Base-by-base conservation (phyloP, 1,140 invertebrate genomes). In the Hycleus phaleratus region DNA sequence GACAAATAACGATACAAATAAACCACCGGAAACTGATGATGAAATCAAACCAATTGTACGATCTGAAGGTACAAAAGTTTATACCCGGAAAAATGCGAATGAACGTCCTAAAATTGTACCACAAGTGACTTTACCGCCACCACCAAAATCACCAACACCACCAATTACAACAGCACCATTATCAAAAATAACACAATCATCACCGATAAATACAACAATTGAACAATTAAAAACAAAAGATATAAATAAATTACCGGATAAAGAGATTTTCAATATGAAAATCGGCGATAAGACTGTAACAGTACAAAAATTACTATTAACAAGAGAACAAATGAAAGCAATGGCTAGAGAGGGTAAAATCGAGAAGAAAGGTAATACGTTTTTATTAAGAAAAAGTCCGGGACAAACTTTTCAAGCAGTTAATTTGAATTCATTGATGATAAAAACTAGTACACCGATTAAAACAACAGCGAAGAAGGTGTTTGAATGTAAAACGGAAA, bases 281-380 rank as follows among this genome's bases (percentile, higher is more conserved):
- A 78, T 81, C 8, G 79, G 78, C 26, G 77, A 79, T 59, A 79
- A 79, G 60, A 69, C 78, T n/a, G 78, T 81, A 0, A 77, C 78
- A 59, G 79, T 83, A 3, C 78, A 82, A 64, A 81, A 81, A 68
- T 78, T 82, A 42, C 73, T 80, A 0, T 77, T 83, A 73, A 81
- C 79, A 10, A 82, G 81, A 67, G 77, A 79, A 4, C 78, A 82
- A 69, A 79, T 82, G 12, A 78, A 79, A 57, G 78, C 75, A 1
- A 81, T 82, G 77, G 78, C 79, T 9, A 80, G 80, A 60, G 73
- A 81, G 61, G 80, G 80, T 12, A 77, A 80, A 38, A 46, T 55
- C 2, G 52, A 46, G 18, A 55, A 46, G 45, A 55, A 55, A 26
- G 52, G 52, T 1, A 46, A 46, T 18, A 47, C 52, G 26, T 7